Percentiles rank a stretch among this genome's conserved stretches.
Evolutionary conservation across 2,888 invertebrate genomes (phyloP).

Genomic region (Antheraea assamensis): DNA sequence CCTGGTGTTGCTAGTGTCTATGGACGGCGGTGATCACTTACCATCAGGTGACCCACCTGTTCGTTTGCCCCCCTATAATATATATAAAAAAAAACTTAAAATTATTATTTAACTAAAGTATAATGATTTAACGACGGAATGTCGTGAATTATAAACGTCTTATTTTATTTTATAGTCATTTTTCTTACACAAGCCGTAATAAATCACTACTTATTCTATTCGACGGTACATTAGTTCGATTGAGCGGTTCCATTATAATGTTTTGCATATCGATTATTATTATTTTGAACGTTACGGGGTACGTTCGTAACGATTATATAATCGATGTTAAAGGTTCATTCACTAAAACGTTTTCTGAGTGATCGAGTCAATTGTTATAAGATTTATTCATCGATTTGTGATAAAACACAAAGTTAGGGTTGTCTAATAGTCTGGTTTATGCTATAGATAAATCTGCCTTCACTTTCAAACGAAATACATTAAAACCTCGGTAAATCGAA

Average conservation of each 20-base stretch:
- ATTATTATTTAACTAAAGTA: background rate
- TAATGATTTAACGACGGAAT: conserved; percentile 31
- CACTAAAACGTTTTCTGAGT: background rate
- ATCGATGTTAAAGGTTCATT: background rate
- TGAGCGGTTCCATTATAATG: conserved; percentile 75
- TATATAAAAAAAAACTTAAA: no score
- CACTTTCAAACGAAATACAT: no score
- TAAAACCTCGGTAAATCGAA: no score
- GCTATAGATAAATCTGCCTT: no score
- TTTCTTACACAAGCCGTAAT: conserved; percentile 75
- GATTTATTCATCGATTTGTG: background rate
- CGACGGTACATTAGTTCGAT: conserved; percentile 76
- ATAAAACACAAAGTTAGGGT: background rate
- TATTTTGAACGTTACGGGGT: conserved; percentile 6
- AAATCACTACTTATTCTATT: conserved; percentile 68
- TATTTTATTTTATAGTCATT: conserved; percentile 73
- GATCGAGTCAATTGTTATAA: background rate
- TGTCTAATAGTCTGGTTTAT: background rate
- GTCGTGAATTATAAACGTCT: conserved; percentile 44
- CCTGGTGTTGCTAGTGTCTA: no score
- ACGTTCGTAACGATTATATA: background rate
- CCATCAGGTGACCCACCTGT: no score
- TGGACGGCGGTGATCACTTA: no score
- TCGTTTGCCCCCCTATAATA: no score
- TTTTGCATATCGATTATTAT: conserved; percentile 75